phyloP scores from a whole-genome alignment of 2,888 invertebrate species.

The Ochlodes sylvanus region DNA sequence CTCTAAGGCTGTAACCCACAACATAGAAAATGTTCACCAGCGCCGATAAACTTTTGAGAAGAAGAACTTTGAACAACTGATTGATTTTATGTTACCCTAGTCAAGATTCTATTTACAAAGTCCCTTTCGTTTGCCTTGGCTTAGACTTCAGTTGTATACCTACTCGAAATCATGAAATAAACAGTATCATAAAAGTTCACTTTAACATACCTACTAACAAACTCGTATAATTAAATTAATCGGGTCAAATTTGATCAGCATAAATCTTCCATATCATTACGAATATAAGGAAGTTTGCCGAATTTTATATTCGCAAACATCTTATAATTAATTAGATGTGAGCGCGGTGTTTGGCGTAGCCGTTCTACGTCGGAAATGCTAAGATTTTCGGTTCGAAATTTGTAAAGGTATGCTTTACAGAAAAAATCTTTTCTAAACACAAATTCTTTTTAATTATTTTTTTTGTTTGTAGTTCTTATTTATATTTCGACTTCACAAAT shows the following conservation, averaged over 20 bases:
- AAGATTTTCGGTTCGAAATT: neutral
- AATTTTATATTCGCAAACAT: slow-evolving; percentile 32
- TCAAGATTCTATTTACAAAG: too few relatives aligned
- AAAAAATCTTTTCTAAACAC: neutral
- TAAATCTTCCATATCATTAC: neutral
- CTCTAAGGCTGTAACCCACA: too few relatives aligned
- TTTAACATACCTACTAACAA: neutral
- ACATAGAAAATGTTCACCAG: too few relatives aligned
- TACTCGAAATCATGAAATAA: too few relatives aligned
- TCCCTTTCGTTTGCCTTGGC: too few relatives aligned
- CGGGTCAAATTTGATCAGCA: neutral
- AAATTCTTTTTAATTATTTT: neutral
- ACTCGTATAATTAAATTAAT: neutral
- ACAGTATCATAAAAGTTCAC: too few relatives aligned
- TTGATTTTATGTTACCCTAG: too few relatives aligned
- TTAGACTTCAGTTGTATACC: too few relatives aligned
- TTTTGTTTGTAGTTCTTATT: too few relatives aligned
- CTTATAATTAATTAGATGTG: slow-evolving; percentile 32
- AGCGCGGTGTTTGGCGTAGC: neutral
- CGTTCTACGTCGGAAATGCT: neutral
- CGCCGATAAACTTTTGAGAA: too few relatives aligned
- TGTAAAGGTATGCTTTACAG: neutral
- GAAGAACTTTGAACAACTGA: too few relatives aligned
- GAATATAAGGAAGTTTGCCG: neutral
- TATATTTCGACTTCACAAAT: too few relatives aligned